Percentiles rank a stretch among this genome's conserved stretches.
These are phyloP conservation scores for Vespertilio murinus DNA, from an alignment of 2,797 vertebrate genomes.

Conservation along the genomic window DNA sequence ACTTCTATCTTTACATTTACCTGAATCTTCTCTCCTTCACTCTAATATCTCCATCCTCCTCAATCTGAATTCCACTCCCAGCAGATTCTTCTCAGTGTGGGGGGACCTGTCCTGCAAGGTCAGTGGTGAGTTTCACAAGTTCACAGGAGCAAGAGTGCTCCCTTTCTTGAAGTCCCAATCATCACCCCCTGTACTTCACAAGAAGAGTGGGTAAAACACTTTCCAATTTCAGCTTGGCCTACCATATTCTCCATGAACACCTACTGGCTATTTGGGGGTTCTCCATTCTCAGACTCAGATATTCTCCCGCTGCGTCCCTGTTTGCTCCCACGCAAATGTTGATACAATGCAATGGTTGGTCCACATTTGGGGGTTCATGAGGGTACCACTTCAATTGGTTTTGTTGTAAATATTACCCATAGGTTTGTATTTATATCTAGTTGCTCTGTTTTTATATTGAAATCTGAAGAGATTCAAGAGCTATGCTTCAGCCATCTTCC, in stretches of 20 bases:
- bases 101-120: not conserved
- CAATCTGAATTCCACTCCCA: not conserved
- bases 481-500: not conserved
- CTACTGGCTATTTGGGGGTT: not conserved
- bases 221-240: not conserved
- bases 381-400: not conserved
- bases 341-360: not conserved
- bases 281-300: not conserved
- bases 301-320: not conserved
- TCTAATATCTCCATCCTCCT: not conserved
- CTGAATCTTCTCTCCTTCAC: not conserved
- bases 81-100: not conserved
- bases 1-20: not conserved
- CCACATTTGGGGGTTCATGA: not conserved
- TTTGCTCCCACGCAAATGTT: not conserved
- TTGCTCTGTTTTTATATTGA: not conserved
- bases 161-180: not conserved
- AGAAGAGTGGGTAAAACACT: not conserved
- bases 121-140: not conserved
- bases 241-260: not conserved
- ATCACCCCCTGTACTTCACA: not conserved
- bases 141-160: not conserved
- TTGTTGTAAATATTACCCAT: not conserved
- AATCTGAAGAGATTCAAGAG: conserved; percentile 19
- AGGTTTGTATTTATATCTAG: not conserved